These are phyloP conservation scores for Rhabdomys dilectus DNA, from an alignment of 2,113 vertebrate genomes.

Conservation along the genomic window DNA sequence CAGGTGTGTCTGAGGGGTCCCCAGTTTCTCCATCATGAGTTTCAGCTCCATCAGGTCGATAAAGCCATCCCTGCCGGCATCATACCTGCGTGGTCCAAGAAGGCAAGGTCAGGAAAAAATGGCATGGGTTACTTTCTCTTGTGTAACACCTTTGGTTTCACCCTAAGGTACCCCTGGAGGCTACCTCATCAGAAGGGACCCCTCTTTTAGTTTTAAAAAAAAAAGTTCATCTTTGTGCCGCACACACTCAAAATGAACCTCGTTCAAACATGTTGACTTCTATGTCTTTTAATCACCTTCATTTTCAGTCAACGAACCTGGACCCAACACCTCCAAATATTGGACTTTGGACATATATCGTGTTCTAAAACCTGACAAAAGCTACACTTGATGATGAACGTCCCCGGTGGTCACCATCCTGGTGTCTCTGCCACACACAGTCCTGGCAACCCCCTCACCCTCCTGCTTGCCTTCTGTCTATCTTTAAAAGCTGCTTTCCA, in stretches of 20 bases:
- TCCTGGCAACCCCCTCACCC: neutral
- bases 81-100: constrained; percentile 86
- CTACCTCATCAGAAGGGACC: neutral
- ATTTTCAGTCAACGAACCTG: neutral
- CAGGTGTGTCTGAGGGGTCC: constrained; percentile 95
- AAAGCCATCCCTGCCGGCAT: constrained; percentile 93
- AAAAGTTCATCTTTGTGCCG: neutral
- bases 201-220: neutral
- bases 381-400: fast-evolving
- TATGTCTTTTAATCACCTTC: neutral
- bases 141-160: neutral
- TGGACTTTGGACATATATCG: fast-evolving
- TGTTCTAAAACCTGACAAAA: fast-evolving
- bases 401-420: neutral
- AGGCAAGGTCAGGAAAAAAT: neutral
- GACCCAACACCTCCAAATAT: neutral
- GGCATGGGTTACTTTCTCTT: neutral
- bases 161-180: neutral
- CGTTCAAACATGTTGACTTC: fast-evolving
- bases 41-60: constrained; percentile 99
- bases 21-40: constrained; percentile 98
- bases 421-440: no score
- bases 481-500: neutral
- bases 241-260: neutral
- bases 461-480: neutral